Conservation (phyloP, 2,113 vertebrate species). For the Corythornis cristatus region DNA sequence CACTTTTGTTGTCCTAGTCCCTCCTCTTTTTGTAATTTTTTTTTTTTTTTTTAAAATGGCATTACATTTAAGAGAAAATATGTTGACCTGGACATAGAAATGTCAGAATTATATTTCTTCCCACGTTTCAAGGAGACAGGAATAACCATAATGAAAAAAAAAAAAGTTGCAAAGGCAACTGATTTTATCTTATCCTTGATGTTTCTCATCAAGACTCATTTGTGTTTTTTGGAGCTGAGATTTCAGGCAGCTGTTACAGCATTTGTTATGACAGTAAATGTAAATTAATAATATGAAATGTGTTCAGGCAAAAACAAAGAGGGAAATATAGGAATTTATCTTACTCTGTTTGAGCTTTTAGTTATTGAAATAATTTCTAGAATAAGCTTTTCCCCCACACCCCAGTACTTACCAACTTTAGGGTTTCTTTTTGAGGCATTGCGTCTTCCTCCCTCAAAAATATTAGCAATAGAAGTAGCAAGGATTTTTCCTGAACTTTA, state of each 20-base stretch:
- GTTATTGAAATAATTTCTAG: no score
- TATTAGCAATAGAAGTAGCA: neutral
- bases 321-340: neutral
- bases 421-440: neutral
- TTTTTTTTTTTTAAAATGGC: no score
- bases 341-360: neutral
- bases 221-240: neutral
- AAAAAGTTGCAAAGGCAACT: neutral
- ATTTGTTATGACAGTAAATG: neutral
- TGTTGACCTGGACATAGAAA: neutral
- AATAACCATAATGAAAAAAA: neutral
- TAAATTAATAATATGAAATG: neutral
- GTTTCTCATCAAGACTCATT: neutral
- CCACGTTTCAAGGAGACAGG: neutral
- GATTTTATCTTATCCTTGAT: neutral
- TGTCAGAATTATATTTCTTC: neutral
- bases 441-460: neutral
- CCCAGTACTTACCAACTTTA: neutral
- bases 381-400: no score
- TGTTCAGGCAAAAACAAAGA: neutral
- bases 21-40: accelerated
- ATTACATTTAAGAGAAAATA: no score
- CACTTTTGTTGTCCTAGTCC: neutral
- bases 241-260: neutral
- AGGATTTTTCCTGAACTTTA: neutral